Percentiles rank a stretch among this genome's conserved stretches.
Conservation (phyloP, 2,797 vertebrate genomes). For the Ctenosaura bakeri region DNA sequence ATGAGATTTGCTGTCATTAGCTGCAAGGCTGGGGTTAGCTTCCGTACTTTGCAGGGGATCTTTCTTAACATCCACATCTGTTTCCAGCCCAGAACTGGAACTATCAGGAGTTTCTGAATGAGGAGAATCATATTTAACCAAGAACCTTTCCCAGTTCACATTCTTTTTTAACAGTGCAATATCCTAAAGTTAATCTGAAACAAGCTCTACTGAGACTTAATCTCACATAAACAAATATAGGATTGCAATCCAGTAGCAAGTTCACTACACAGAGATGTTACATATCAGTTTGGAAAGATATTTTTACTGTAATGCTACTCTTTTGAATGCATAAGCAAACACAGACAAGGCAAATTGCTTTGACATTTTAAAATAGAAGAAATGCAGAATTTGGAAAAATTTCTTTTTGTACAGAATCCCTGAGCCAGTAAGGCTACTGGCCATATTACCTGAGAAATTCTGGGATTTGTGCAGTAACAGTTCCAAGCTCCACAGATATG, state of each 20-base stretch:
- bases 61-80: slow-evolving; percentile 76
- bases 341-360: neutral
- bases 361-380: neutral
- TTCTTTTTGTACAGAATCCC: too few species aligned
- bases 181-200: neutral
- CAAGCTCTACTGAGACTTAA: neutral
- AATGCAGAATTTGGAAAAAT: too few species aligned
- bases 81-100: slow-evolving; percentile 83
- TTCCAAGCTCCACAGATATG: neutral
- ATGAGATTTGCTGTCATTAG: slow-evolving; percentile 81
- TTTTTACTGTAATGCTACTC: neutral
- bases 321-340: neutral
- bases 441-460: too few species aligned
- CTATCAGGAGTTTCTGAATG: slow-evolving; percentile 83
- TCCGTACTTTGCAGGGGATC: slow-evolving; percentile 59
- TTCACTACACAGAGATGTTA: neutral
- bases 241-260: neutral
- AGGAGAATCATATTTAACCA: slow-evolving; percentile 31
- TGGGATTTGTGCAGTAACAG: too few species aligned
- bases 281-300: neutral
- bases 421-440: too few species aligned
- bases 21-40: slow-evolving; percentile 70
- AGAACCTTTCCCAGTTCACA: neutral
- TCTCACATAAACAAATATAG: neutral
- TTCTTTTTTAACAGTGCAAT: neutral